phyloP scores from a whole-genome alignment of 2,113 vertebrate genomes.

The Pteronura brasiliensis region DNA sequence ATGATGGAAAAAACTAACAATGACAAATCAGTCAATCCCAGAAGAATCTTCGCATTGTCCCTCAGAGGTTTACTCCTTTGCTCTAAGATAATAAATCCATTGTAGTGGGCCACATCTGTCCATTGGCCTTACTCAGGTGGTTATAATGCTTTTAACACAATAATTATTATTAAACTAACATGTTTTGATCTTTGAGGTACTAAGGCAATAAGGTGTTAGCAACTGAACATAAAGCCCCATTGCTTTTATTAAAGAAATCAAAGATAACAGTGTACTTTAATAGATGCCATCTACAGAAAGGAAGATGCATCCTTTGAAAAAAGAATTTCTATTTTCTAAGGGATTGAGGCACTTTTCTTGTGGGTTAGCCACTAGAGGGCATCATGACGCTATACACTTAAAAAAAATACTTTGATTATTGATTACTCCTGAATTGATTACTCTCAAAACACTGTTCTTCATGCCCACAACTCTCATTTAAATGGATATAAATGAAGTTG shows the following conservation, averaged over 20 bases:
- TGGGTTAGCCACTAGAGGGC: constrained; percentile 74
- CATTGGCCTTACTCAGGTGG: background rate
- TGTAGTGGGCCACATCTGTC: background rate
- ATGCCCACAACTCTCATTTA: background rate
- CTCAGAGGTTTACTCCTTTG: background rate
- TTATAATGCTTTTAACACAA: background rate
- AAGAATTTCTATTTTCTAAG: constrained; percentile 5
- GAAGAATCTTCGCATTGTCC: background rate
- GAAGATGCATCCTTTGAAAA: background rate
- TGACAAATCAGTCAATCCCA: background rate
- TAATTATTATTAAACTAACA: background rate
- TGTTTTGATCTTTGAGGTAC: background rate
- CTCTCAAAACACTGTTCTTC: constrained; percentile 21
- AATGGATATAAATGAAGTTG: background rate
- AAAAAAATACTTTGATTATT: constrained; percentile 47
- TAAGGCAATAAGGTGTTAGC: background rate
- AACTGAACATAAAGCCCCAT: background rate
- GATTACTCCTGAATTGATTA: constrained; percentile 60
- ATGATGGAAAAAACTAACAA: background rate
- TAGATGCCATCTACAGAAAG: background rate
- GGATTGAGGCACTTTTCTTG: background rate
- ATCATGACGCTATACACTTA: constrained; percentile 63
- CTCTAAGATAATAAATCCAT: background rate
- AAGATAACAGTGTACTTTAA: background rate
- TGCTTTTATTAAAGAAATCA: constrained; percentile 17